Evolutionary conservation across 2,113 vertebrate genomes (phyloP).

Genomic region (Microcebus tavaratra): DNA sequence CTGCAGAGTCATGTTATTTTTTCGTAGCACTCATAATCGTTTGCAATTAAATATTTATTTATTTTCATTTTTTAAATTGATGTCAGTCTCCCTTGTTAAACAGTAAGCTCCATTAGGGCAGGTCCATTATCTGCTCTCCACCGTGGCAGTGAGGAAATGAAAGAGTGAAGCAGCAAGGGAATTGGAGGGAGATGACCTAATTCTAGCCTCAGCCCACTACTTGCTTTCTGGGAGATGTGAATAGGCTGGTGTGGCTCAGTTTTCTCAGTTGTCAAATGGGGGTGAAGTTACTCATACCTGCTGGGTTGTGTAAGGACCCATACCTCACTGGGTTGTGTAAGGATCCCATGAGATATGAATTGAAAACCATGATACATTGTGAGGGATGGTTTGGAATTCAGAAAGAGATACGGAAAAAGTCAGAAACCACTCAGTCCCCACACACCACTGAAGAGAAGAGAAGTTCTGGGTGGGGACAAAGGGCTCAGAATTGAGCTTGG

Average conservation of each 20-base stretch:
- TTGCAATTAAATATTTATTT: not conserved
- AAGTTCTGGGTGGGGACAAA: not conserved
- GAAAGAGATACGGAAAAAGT: not conserved
- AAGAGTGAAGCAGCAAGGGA: not conserved
- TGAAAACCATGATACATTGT: not conserved
- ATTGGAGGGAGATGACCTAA: not conserved
- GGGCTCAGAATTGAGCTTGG: not conserved
- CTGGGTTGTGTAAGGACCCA: not conserved
- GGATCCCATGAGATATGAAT: not conserved
- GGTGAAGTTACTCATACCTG: not conserved
- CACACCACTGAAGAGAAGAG: not conserved
- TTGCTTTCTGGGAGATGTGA: not conserved
- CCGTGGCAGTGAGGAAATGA: not conserved
- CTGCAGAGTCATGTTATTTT: not conserved
- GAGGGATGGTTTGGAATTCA: not conserved
- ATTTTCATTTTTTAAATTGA: not conserved
- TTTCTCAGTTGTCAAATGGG: not conserved
- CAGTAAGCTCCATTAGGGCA: not conserved
- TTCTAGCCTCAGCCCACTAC: not conserved
- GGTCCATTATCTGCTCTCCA: not conserved
- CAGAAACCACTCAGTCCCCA: not conserved
- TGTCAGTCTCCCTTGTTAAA: not conserved
- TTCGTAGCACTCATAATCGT: not conserved
- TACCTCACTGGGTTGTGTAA: not conserved
- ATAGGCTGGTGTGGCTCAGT: not conserved